Evolutionary conservation across 2,113 vertebrate species (phyloP).

Genomic region (Tapirus terrestris): DNA sequence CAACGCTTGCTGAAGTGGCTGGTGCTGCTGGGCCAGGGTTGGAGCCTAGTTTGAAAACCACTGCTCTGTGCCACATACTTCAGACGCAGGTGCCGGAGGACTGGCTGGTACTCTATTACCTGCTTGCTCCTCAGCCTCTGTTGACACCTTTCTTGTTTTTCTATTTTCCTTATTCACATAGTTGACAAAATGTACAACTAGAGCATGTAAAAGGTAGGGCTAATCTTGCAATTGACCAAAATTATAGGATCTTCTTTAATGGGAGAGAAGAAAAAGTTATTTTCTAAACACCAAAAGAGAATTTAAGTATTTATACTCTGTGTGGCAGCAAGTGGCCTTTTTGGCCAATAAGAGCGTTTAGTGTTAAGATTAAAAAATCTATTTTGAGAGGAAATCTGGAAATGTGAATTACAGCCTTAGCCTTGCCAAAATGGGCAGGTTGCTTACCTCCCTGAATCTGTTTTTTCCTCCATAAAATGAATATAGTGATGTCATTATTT

Average conservation of each 20-base stretch:
- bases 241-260: not conserved
- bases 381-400: slow-evolving; percentile 14
- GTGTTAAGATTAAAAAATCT: not conserved
- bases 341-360: not conserved
- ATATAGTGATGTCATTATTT: not conserved
- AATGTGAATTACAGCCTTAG: not conserved
- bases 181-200: not conserved
- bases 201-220: not conserved
- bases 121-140: not conserved
- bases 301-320: not conserved
- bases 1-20: too few species aligned
- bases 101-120: not conserved
- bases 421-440: not conserved
- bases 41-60: too few species aligned
- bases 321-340: not conserved
- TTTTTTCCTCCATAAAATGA: not conserved
- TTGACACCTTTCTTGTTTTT: not conserved
- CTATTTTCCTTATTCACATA: not conserved
- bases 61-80: not conserved
- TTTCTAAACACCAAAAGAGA: slow-evolving; percentile 6
- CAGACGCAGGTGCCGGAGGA: rapidly evolving
- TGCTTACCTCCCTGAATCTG: not conserved
- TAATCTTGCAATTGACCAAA: not conserved
- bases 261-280: not conserved
- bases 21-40: rapidly evolving